Percentiles rank a stretch among this genome's conserved stretches.
Evolutionary conservation across 2,888 invertebrate genomes (phyloP).

Genomic region (Ecliptopera silaceata): DNA sequence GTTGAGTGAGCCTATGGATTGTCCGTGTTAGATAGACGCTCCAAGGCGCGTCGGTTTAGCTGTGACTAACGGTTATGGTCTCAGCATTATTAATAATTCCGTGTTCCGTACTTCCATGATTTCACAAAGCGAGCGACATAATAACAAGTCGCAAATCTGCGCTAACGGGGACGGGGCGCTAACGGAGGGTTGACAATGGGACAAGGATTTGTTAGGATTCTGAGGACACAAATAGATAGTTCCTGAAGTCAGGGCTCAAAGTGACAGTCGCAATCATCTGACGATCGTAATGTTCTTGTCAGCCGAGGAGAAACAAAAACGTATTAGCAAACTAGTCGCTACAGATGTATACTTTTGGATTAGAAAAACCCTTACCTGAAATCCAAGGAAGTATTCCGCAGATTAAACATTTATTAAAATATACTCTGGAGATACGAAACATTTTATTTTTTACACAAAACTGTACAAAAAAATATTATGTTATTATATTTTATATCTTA

Average conservation of each 20-base stretch:
- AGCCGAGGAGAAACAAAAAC: too few relatives aligned
- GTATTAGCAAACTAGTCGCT: too few relatives aligned
- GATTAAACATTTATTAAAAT: too few relatives aligned
- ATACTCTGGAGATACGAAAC: too few relatives aligned
- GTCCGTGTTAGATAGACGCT: background rate
- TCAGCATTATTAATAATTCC: background rate
- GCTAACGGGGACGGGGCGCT: background rate
- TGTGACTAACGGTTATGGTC: background rate
- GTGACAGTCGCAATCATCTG: too few relatives aligned
- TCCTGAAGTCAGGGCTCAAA: background rate
- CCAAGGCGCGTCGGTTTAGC: background rate
- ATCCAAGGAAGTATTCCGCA: too few relatives aligned
- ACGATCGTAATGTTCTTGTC: too few relatives aligned
- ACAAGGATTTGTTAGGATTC: constrained; percentile 9
- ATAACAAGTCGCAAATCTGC: constrained; percentile 18
- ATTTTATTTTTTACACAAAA: too few relatives aligned
- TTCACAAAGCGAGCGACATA: constrained; percentile 23
- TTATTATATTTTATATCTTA: too few relatives aligned
- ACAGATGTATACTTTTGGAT: too few relatives aligned
- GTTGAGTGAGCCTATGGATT: background rate
- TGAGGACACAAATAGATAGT: background rate
- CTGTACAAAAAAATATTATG: too few relatives aligned
- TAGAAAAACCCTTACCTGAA: too few relatives aligned
- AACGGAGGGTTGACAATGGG: constrained; percentile 10
- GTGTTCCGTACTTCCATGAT: constrained; percentile 5